phyloP scores from a whole-genome alignment of 2,797 vertebrate genomes.

The Leptodactylus fallax region DNA sequence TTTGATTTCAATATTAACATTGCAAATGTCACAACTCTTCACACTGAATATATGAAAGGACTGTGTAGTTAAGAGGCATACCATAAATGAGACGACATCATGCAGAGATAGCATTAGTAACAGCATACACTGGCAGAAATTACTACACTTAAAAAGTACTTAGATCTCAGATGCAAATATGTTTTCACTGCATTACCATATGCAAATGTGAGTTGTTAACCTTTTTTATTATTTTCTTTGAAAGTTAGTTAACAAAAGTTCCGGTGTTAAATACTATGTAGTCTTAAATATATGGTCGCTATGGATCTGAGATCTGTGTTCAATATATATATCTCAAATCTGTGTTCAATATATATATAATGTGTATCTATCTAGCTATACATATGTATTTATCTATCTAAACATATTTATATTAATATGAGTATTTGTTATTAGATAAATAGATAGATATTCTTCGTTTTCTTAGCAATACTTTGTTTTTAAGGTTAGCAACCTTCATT shows the following conservation, averaged over 20 bases:
- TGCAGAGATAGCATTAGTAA: constrained; percentile 60
- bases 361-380: neutral
- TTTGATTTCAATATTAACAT: constrained; percentile 57
- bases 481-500: neutral
- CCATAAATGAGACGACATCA: constrained; percentile 56
- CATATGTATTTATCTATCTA: no score
- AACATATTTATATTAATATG: no score
- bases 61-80: constrained; percentile 58
- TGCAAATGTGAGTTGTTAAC: constrained; percentile 47
- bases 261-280: neutral
- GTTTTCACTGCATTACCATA: constrained; percentile 52
- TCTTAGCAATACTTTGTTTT: neutral
- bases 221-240: constrained; percentile 49
- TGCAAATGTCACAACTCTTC: constrained; percentile 62
- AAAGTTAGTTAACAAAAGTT: constrained; percentile 41
- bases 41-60: constrained; percentile 49
- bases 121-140: constrained; percentile 54
- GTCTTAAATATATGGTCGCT: neutral
- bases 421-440: no score
- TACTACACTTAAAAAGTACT: constrained; percentile 61
- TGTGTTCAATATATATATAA: no score
- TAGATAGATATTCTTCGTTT: neutral
- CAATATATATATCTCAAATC: neutral
- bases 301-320: no score
- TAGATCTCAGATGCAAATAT: constrained; percentile 56